Evolutionary conservation across 2,113 vertebrate genomes (phyloP), one percentile per base, ranked within the genome.

Genomic region (Phrynosoma platyrhinos): DNA sequence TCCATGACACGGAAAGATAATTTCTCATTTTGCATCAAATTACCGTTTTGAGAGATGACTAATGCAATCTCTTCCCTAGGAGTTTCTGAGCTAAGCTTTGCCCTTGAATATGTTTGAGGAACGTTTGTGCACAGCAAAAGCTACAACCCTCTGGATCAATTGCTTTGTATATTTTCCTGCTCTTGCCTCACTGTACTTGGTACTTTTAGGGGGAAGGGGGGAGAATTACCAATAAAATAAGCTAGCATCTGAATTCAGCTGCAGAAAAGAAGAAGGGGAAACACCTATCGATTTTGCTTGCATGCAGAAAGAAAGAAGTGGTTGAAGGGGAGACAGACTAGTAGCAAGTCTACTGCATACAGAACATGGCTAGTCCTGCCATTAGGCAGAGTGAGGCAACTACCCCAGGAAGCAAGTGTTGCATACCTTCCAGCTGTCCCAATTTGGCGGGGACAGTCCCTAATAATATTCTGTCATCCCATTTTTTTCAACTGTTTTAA

Each of bases 11-110:
- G 55, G 75, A n/a, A 82, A 89, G 89, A 84, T 91, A 52, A 89
- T 89, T 88, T 89, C 87, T 89, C 82, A 91, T 88, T 91, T 89
- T 92, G 89, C 80, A 89, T 90, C 76, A 86, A 90, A 86, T 84
- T 79, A 83, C 36, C 40, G 42, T 36, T 69, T 69, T 83, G 40
- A 91, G 86, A 92, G 85, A 91, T 53, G 85, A 84, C 83, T 74
- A 89, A 86, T 85, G 18, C 18, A 47, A 84, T 89, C 85, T 90
- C 75, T 82, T 85, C 71, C 74, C 47, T 2, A 25, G 79, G 89
- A 80, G 90, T 25, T 21, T 71, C 64, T 7, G 87, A 89, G 68
- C 81, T 58, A 74, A 42, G 80, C 80, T 91, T 84, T 91, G 87
- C 83, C 92, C 89, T 91, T 91, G 89, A 93, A 88, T 7, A 53